Evolutionary conservation across 2,797 vertebrate genomes (phyloP), one percentile per base, ranked within the genome.

Genomic region (Smutsia temminckii): DNA sequence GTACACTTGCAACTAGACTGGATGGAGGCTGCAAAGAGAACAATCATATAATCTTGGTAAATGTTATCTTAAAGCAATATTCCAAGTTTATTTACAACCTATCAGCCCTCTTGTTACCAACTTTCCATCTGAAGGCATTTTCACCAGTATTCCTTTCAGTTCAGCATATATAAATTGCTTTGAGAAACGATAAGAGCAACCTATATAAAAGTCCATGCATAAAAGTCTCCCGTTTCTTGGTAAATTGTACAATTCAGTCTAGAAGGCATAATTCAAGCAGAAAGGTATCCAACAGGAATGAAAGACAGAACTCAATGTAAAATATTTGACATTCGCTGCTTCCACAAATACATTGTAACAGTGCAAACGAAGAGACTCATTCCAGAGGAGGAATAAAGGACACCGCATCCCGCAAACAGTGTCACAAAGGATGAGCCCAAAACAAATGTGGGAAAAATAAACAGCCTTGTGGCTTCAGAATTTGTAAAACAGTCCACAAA

Each of bases 391-490:
- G 89, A 85, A 97, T 98, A 97, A 98, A 98, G 97, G 97, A 96
- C 93, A 97, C 87, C 97, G 98, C 98, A 99, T 98, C 98, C 96
- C 98, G 98, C 98, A 99, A 99, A 99, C 98, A 98, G 91, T 97
- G 96, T 96, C 98, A 99, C 98, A 98, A 98, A 99, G 98, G 98
- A 98, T 95, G 98, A 97, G 98, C 94, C 97, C 98, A 98, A 99
- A 99, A 99, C 99, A 99, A 99, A 99, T 99, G 99, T 99, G 99
- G 99, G 99, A 99, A 99, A 99, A 99, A 99, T 99, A 99, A 99
- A 99, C 99, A 99, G 98, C 99, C 98, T 98, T 98, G 98, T 98
- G 98, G 98, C 98, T 98, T 98, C 98, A 98, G 99, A 99, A 99
- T 99, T 98, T 98, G 98, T 99, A 99, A 99, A 99, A 99, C 98